Evolutionary conservation across 2,888 invertebrate species (phyloP), one percentile per base, ranked within the genome.

Genomic region (Empis stercorea): DNA sequence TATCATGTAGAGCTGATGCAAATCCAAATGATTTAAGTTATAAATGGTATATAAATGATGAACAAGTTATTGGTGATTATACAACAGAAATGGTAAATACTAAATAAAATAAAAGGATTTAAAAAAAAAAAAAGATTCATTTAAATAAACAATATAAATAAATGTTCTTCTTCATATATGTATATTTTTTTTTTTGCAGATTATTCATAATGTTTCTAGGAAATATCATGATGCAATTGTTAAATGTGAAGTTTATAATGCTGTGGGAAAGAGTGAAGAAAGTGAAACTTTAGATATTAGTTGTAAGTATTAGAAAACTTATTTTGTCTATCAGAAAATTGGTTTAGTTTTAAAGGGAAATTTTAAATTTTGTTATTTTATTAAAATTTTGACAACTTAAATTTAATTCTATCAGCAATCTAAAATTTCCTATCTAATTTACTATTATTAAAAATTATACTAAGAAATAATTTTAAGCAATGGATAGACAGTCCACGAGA

Each of bases 181-280:
- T n/a, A n/a, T n/a, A n/a, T n/a, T n/a, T n/a, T n/a, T n/a, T n/a
- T n/a, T n/a, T n/a, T n/a, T n/a, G n/a, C 66, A 78, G 78, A 73
- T 76, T 60, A 78, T 92, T 55, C 78, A 79, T 60, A 87, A 88
- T 63, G 83, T 92, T 44, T 81, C 87, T 27, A 76, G 91, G 52
- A 80, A 82, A 57, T 81, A 84, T 61, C 88, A 94, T 67, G 87
- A 88, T 55, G 83, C 85, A 20, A 84, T 84, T 46, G 81, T 95
- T 52, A 88, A 87, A 63, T 96, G 95, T 66, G 87, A 89, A 64
- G 94, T 89, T 3, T 81, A 81, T 64, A 96, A 96, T 65, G 79
- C 82, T 13, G 88, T 95, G n/a, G 95, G 94, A 13, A 87, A 87
- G 61, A 87, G 87, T 57, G 85, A 87, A 64, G 87, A 88, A 58